Conservation (phyloP, 2,113 vertebrate genomes). For the Siniperca chuatsi region DNA sequence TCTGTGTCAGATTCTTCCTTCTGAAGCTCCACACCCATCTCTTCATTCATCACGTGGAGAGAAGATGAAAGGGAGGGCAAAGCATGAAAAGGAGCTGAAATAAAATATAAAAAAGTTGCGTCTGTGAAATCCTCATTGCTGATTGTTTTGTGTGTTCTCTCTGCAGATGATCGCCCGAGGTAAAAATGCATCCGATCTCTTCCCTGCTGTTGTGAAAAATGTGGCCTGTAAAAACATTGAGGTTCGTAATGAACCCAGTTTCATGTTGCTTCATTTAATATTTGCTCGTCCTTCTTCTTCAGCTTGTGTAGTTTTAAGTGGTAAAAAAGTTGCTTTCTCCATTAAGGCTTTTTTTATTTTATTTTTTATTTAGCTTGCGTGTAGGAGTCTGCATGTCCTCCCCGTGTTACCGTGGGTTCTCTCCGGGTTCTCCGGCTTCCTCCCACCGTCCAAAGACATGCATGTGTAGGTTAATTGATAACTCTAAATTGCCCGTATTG, state of each 20-base stretch:
- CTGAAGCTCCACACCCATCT: conserved; percentile 54
- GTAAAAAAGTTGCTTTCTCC: not conserved
- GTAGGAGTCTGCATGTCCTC: too few relatives aligned
- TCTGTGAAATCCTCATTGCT: conserved; percentile 2
- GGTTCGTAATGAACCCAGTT: conserved; percentile 81
- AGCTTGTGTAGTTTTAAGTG: not conserved
- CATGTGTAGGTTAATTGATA: too few relatives aligned
- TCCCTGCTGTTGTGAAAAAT: conserved; percentile 98
- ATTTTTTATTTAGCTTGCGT: not conserved
- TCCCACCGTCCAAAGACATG: too few relatives aligned
- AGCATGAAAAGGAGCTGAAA: conserved; percentile 15
- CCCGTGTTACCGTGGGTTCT: too few relatives aligned
- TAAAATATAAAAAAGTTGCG: conserved; percentile 29
- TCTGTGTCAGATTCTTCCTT: conserved; percentile 71
- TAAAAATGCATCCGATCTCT: conserved; percentile 97
- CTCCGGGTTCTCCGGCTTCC: too few relatives aligned
- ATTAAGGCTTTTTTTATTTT: not conserved
- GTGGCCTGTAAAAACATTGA: conserved; percentile 99
- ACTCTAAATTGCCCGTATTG: too few relatives aligned
- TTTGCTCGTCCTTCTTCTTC: not conserved
- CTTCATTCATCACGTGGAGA: conserved; percentile 62
- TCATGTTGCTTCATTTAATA: conserved; percentile 1
- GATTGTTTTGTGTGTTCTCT: conserved; percentile 2
- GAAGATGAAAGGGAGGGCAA: conserved; percentile 21
- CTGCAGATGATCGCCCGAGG: conserved; percentile 96